Conservation (phyloP, 2,113 vertebrate species). For the Platysteira castanea region DNA sequence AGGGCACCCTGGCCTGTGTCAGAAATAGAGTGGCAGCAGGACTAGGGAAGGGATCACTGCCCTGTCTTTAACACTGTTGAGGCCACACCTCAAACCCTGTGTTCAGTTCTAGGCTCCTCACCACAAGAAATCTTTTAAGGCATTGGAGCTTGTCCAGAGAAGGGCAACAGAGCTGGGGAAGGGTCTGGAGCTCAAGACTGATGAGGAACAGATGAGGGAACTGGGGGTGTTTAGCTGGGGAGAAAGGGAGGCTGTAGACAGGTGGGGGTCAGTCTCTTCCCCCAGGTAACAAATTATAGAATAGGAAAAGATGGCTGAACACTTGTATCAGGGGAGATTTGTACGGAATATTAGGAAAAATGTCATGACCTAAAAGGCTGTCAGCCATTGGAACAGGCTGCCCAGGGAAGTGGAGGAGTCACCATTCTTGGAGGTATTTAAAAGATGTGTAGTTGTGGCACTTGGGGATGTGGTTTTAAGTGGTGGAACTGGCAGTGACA, state of each 20-base stretch:
- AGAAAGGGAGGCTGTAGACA: background rate
- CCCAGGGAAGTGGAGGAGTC: background rate
- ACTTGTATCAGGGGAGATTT: background rate
- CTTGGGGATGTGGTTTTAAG: background rate
- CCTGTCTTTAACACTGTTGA: background rate
- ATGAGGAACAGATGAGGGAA: background rate
- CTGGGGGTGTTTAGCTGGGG: background rate
- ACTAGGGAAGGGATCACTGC: rapidly evolving
- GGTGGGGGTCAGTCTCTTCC: background rate
- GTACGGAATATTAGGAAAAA: background rate
- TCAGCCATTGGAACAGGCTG: background rate
- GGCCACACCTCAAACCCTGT: background rate
- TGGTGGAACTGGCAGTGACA: background rate
- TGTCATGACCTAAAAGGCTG: background rate
- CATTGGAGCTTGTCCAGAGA: background rate
- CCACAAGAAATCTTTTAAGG: too few species aligned
- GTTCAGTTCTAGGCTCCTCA: background rate
- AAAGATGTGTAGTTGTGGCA: background rate
- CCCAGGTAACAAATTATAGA: background rate
- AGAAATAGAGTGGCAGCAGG: background rate
- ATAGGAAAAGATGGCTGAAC: background rate
- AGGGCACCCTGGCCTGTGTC: background rate
- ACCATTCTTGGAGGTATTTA: background rate
- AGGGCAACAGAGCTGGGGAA: background rate
- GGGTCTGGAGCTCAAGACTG: background rate